Evolutionary conservation across 2,888 invertebrate species (phyloP), one percentile per base, ranked within the genome.

Genomic region (Chloromyia formosa): DNA sequence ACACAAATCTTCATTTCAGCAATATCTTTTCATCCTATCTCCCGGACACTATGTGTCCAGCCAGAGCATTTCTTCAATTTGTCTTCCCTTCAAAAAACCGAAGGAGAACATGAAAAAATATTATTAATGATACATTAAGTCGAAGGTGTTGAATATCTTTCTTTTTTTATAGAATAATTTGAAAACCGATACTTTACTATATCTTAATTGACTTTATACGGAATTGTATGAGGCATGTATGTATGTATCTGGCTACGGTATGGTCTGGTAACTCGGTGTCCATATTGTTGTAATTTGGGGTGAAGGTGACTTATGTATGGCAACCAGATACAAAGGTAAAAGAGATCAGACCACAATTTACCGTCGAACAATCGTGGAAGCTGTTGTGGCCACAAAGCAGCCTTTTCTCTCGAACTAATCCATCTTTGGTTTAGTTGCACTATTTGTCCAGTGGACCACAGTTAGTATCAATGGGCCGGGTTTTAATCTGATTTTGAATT

Each of bases 91-190:
- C 71, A 56, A 56, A 35, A 35, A 35, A 35, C 7, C 27, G 27
- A 35, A 35, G 27, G 27, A 35, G 27, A 35, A 35, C 27, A 35
- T 7, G 27, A 35, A 35, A 35, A 54, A 62, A 40, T 62, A 54
- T 69, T 54, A 71, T 71, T 71, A 71, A 71, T 71, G 71, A 58
- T 58, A 71, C 71, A 71, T 58, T 71, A 56, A 58, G 56, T 56
- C 42, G 40, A 40, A 69, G 56, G 71, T 71, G 71, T 35, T 71
- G 71, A 71, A 16, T 16, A 16, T 53, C 16, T 53, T 12, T 53
- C 62, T 66, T 69, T 71, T 71, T 71, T 71, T 56, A 3, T 40
- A 56, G n/a, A 5, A 56, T 20, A 40, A 64, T 71, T 42, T 71
- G 71, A 71, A 71, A 71, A 27, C 40, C 56, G 71, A 71, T 71